Evolutionary conservation across 2,888 invertebrate genomes (phyloP).

Genomic region (Noctua comes): DNA sequence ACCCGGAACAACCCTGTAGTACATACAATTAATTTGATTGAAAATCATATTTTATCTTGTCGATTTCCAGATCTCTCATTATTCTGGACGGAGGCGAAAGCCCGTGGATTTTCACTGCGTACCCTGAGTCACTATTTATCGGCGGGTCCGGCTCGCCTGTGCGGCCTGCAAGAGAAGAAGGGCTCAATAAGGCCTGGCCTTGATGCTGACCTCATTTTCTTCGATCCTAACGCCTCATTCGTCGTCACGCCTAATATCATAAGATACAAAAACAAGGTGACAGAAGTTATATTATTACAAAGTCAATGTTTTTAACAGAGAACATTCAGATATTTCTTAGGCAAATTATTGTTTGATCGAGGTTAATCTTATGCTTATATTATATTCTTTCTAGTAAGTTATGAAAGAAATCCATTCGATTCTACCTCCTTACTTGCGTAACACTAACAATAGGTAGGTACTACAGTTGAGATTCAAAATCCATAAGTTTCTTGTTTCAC

Average conservation of each 20-base stretch:
- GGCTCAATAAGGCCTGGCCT: conserved; percentile 90
- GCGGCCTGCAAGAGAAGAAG: conserved; percentile 90
- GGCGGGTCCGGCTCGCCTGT: conserved; percentile 90
- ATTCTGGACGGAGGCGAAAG: conserved; percentile 92
- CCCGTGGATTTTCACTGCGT: conserved; percentile 85
- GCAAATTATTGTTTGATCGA: neutral
- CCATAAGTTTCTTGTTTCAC: neutral
- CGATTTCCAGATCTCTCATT: conserved; percentile 87
- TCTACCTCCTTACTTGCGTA: neutral
- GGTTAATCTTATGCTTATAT: neutral
- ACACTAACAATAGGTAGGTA: neutral
- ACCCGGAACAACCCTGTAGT: too few species aligned
- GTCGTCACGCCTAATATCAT: conserved; percentile 89
- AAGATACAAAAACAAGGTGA: conserved; percentile 91
- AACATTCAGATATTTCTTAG: neutral
- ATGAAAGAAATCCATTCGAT: neutral
- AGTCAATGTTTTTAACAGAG: neutral
- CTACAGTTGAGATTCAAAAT: neutral
- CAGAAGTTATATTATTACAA: neutral
- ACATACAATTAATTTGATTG: neutral
- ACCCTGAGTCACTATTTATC: conserved; percentile 90
- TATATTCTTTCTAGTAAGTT: neutral
- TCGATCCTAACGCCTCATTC: conserved; percentile 91
- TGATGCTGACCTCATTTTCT: conserved; percentile 93
- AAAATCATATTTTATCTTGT: neutral